Percentiles rank a stretch among this genome's conserved stretches.
phyloP scores from a whole-genome alignment of 2,797 vertebrate species.

The Erpetoichthys calabaricus region DNA sequence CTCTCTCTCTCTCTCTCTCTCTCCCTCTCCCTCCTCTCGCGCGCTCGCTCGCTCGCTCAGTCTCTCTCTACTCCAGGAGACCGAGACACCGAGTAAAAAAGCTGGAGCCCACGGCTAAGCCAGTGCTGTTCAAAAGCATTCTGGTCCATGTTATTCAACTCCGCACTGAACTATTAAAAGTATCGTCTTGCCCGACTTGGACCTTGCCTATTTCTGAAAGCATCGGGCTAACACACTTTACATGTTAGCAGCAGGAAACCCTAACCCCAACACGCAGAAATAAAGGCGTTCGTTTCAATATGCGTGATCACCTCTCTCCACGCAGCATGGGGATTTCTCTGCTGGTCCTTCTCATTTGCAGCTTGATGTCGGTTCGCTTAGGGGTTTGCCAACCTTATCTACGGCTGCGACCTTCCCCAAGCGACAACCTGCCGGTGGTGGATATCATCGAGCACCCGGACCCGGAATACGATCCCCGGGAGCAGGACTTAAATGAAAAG shows the following conservation, averaged over 20 bases:
- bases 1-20: slow-evolving; percentile 19
- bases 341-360: slow-evolving; percentile 55
- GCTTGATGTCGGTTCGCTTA: slow-evolving; percentile 50
- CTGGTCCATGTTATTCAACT: slow-evolving; percentile 48
- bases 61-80: slow-evolving; percentile 6
- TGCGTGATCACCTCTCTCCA: not conserved
- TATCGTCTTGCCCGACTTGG: slow-evolving; percentile 58
- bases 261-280: slow-evolving; percentile 15
- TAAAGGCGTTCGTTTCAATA: slow-evolving; percentile 8
- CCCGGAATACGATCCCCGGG: slow-evolving; percentile 79
- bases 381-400: slow-evolving; percentile 64
- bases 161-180: slow-evolving; percentile 75
- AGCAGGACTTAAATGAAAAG: slow-evolving; percentile 74
- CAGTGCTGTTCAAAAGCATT: slow-evolving; percentile 33
- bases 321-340: slow-evolving; percentile 55
- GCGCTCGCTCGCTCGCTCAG: slow-evolving; percentile 18
- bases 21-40: slow-evolving; percentile 20
- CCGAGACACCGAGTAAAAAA: slow-evolving; percentile 20
- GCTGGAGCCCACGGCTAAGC: slow-evolving; percentile 17
- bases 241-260: slow-evolving; percentile 16
- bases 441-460: slow-evolving; percentile 75
- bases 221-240: slow-evolving; percentile 36
- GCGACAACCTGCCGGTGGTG: slow-evolving; percentile 67
- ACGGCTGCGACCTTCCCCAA: slow-evolving; percentile 72
- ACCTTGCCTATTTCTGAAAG: slow-evolving; percentile 74